Evolutionary conservation across 2,797 vertebrate genomes (phyloP).

Genomic region (Morus bassanus): DNA sequence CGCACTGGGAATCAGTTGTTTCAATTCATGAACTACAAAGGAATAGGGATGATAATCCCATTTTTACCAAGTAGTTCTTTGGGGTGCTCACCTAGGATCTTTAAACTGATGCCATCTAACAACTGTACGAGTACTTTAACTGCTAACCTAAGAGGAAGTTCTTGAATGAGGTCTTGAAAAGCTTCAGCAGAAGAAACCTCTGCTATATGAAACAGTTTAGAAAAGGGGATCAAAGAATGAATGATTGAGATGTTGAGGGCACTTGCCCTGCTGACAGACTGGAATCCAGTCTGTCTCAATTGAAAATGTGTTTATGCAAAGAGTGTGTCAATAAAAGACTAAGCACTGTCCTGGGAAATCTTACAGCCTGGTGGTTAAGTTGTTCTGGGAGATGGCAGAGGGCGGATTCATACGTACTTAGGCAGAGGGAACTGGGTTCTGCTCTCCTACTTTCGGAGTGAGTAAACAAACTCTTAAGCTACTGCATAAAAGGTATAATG

Average conservation of each 20-base stretch:
- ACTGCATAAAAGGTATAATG: not conserved
- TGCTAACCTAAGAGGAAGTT: not conserved
- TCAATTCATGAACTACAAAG: not conserved
- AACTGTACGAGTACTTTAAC: not conserved
- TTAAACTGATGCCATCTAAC: not conserved
- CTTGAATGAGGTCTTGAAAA: not conserved
- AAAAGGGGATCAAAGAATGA: not conserved
- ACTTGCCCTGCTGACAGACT: not conserved
- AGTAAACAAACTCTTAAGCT: not conserved
- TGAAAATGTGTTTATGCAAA: not conserved
- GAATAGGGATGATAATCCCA: not conserved
- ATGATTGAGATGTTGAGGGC: not conserved
- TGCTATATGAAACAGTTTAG: not conserved
- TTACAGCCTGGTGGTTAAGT: not conserved
- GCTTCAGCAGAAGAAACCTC: not conserved
- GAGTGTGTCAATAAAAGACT: not conserved
- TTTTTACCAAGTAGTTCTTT: not conserved
- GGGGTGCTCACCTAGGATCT: not conserved
- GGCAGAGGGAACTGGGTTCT: not conserved
- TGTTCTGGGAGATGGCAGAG: conserved; percentile 21
- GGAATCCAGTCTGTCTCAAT: not conserved
- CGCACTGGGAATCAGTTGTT: not conserved
- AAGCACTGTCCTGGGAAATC: rapidly evolving
- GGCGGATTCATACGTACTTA: rapidly evolving
- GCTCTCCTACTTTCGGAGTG: not conserved